Base-by-base conservation (phyloP, 2,888 invertebrate genomes). In the Punctoribates punctum region DNA sequence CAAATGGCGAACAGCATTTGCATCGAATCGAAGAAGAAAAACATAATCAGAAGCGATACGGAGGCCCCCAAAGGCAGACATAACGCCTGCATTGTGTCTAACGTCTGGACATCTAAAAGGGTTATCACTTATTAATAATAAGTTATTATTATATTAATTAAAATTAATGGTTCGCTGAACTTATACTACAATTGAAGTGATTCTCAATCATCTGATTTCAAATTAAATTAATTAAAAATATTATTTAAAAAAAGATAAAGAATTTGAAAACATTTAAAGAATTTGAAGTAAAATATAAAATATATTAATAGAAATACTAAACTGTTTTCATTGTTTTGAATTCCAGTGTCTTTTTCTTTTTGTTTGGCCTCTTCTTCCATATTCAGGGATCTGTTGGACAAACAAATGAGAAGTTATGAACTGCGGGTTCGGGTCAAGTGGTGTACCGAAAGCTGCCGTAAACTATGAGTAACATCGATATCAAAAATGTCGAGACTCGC, bases 11-110 rank as follows among this genome's bases (percentile, higher is more conserved):
- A 86, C 6, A 85, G 83, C 93, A 85, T 93, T 87, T 97, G 97
- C 92, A 97, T 95, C 77, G 96, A 96, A 86, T 97, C 97, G 84
- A 97, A 97, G 87, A 96, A 97, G 88, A 97, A 96, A 86, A 97
- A 97, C 96, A 97, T 97, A 82, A 97, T 90, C 78, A 97, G 90
- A 79, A 97, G 88, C 78, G 96, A 96, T 81, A 96, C 90, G 79
- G 96, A 96, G 81, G 97, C 96, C 82, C 96, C 96, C 79, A 95
- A 87, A 77, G 97, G 97, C 84, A 97, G 88, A 86, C 96, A 96
- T 82, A 97, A 88, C 81, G 96, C 97, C 85, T 97, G 97, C 90
- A 96, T 93, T 77, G 95, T 94, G 86, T 96, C 96, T 83, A 97
- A 86, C 0, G 96, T 96, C 85, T 96, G 96, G 79, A 96, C 91